Evolutionary conservation across 2,113 vertebrate species (phyloP), one percentile per base, ranked within the genome.

Genomic region (Dissostichus mawsoni): DNA sequence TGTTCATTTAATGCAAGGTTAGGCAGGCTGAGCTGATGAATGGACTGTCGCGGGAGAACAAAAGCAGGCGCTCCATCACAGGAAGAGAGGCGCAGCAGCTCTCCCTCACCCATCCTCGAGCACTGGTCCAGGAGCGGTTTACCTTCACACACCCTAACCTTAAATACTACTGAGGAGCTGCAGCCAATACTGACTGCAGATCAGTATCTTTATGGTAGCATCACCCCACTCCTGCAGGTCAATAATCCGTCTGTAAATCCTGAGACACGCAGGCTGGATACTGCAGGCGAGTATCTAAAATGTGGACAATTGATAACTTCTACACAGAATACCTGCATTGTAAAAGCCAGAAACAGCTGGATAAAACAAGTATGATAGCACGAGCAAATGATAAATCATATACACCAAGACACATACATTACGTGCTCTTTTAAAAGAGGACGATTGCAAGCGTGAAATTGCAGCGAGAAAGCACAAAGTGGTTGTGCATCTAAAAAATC

Each of bases 1-100:
- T 96, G 93, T 96, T 96, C 95, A 97, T 96, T 97, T 97, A 96
- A 94, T 96, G 95, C 95, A 96, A 96, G 95, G 95, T 96, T 97
- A 96, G 95, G 95, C 93, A 96, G 94, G 82, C 94, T 94, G 93
- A 92, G 95, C 95, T 95, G 96, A 97, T 94, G 94, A 94, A 98
- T 97, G 95, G 94, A 96, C 87, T 95, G 94, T 95, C 96, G 95
- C 66, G 55, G 79, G 82, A 90, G 95, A 94, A 95, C 95, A 96
- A 96, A 96, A 94, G 94, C 95, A 91, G 76, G 83, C 87, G 94
- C 90, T 96, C 94, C 88, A 96, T 96, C 96, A 96, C 36, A 81
- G 92, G 86, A 80, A 53, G 87, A 84, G 85, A 87, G 86, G 78
- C 68, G 67, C 89, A 67, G 82, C 79, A 69, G 80, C 87, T 82